Percentiles rank a stretch among this genome's conserved stretches.
These are phyloP conservation scores for Ceratina australensis DNA, from an alignment of 1,140 invertebrate species.

Conservation along the genomic window DNA sequence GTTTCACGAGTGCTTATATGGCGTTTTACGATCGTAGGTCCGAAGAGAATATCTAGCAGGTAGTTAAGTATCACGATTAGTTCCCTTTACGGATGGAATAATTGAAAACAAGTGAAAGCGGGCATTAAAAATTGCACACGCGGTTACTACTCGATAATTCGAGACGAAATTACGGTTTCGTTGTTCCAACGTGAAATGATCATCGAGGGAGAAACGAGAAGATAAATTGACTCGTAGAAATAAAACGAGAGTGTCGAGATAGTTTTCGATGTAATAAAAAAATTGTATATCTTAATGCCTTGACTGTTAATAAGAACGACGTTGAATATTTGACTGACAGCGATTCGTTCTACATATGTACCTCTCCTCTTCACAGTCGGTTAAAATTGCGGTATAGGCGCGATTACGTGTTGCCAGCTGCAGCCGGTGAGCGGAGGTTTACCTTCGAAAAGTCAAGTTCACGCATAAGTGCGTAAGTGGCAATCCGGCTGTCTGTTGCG, in stretches of 20 bases:
- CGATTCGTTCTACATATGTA: background rate
- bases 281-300: too few relatives aligned
- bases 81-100: constrained; percentile 19
- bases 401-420: constrained; percentile 30
- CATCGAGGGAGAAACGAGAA: background rate
- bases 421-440: constrained; percentile 5
- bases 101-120: constrained; percentile 35
- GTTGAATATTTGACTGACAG: background rate
- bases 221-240: background rate
- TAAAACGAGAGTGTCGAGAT: too few relatives aligned
- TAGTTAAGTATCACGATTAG: background rate
- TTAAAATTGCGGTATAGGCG: constrained; percentile 31
- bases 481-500: constrained; percentile 36
- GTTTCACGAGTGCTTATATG: background rate
- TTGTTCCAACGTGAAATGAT: background rate
- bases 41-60: too few relatives aligned
- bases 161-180: background rate
- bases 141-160: background rate
- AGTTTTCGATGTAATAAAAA: too few relatives aligned
- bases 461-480: constrained; percentile 61
- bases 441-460: constrained; percentile 60
- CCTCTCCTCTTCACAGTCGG: background rate
- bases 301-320: too few relatives aligned
- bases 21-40: too few relatives aligned
- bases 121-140: constrained; percentile 14